These are phyloP conservation scores for Oryzias javanicus DNA, from an alignment of 2,113 vertebrate species.

Conservation along the genomic window DNA sequence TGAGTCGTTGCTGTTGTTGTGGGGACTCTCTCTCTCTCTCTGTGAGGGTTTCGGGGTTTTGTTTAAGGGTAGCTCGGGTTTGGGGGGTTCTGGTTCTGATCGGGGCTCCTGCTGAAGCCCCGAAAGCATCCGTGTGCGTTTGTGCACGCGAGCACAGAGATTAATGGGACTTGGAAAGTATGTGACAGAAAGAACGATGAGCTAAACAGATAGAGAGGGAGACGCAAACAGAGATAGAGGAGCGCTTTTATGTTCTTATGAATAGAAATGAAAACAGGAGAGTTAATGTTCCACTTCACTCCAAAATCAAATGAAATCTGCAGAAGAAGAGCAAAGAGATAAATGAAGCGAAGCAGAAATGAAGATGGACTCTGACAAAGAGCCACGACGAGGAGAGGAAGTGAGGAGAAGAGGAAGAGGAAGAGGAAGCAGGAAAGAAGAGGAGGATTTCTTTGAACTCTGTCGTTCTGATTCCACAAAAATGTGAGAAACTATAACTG, in stretches of 20 bases:
- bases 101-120: no score
- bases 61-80: no score
- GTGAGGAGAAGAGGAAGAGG: background rate
- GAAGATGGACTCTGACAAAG: background rate
- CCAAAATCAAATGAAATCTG: conserved; percentile 18
- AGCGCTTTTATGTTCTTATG: conserved; percentile 14
- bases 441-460: background rate
- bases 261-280: conserved; percentile 22
- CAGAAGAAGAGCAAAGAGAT: background rate
- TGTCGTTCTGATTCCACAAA: no score
- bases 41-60: no score
- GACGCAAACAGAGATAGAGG: conserved; percentile 10
- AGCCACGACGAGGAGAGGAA: background rate
- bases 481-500: no score
- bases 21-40: no score
- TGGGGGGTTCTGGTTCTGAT: no score
- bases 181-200: conserved; percentile 58
- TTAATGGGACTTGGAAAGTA: conserved; percentile 46
- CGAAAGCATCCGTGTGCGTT: background rate
- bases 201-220: conserved; percentile 34
- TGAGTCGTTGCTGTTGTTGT: background rate
- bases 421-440: background rate
- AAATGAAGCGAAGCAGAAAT: background rate
- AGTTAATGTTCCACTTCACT: conserved; percentile 19
- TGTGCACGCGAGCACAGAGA: conserved; percentile 12